Percentiles rank a stretch among this genome's conserved stretches.
Conservation (phyloP, 2,113 vertebrate genomes). For the Rostratula benghalensis region DNA sequence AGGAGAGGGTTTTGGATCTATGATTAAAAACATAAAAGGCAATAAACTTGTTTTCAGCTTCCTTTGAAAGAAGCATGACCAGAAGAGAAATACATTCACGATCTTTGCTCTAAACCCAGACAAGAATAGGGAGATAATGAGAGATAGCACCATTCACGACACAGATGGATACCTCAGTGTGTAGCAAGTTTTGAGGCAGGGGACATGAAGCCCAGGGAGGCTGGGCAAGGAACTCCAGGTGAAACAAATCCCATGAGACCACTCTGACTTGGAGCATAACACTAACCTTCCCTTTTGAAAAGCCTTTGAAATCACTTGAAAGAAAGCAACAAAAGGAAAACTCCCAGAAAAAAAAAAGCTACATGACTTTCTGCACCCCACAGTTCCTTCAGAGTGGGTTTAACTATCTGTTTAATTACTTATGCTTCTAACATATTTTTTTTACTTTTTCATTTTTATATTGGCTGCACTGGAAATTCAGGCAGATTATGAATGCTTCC, state of each 20-base stretch:
- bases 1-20: not conserved
- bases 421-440: not conserved
- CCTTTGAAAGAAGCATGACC: not conserved
- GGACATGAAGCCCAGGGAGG: not conserved
- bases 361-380: not conserved
- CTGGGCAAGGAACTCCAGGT: not conserved
- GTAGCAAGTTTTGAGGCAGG: not conserved
- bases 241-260: not conserved
- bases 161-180: not conserved
- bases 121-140: not conserved
- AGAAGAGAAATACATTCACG: not conserved
- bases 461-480: slow-evolving; percentile 45
- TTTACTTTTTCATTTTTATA: not conserved
- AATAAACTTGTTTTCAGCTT: not conserved
- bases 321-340: slow-evolving; percentile 36
- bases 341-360: not conserved
- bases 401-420: slow-evolving; percentile 66
- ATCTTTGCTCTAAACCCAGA: not conserved
- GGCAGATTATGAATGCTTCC: slow-evolving; percentile 12
- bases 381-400: not conserved
- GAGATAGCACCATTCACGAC: not conserved
- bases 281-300: slow-evolving; percentile 22
- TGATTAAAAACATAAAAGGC: not conserved
- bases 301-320: slow-evolving; percentile 43
- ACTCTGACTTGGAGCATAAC: not conserved